Base-by-base conservation (phyloP, 2,113 vertebrate genomes). In the Pandion haliaetus region DNA sequence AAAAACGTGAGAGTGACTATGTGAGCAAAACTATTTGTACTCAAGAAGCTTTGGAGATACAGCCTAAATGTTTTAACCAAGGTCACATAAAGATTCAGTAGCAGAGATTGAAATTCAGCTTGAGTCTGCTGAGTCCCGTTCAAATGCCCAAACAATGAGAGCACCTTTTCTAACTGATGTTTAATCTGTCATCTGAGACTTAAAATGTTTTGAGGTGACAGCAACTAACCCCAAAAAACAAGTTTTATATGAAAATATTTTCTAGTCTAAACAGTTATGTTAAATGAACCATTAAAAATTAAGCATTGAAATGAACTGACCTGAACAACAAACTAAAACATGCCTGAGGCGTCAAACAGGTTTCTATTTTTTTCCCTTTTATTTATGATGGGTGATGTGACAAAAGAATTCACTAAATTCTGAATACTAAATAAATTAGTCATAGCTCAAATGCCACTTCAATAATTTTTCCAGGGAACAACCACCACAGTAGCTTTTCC, bases 241-340 rank as follows among this genome's bases (percentile, higher is more conserved):
- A 61, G 84, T 96, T 97, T 97, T 97, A 85, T 96, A 95, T 95
- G 88, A 97, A 98, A 96, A 91, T 97, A 98, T 96, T 97, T 97
- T 96, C 90, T 88, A 87, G 86, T 96, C 74, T 90, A 95, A 96
- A 96, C 83, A 96, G 77, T 69, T 91, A 69, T 49, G 90, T 98
- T 98, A 98, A 98, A 97, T 97, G 97, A 98, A 97, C 90, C 95
- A 96, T 95, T 98, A 97, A 98, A 97, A 98, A 97, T 97, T 97
- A 98, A 97, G 95, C 91, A 97, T 77, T 96, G 95, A 98, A 98
- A 98, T 98, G 97, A 98, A 98, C 95, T 98, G 97, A 98, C 97
- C 98, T 97, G 97, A 97, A 96, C 97, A 98, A 84, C 85, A 96
- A 96, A 96, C 81, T 87, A 91, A 98, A 97, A 97, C 72, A 90